Conservation (phyloP, 2,113 vertebrate genomes). For the Arvicanthis niloticus region DNA sequence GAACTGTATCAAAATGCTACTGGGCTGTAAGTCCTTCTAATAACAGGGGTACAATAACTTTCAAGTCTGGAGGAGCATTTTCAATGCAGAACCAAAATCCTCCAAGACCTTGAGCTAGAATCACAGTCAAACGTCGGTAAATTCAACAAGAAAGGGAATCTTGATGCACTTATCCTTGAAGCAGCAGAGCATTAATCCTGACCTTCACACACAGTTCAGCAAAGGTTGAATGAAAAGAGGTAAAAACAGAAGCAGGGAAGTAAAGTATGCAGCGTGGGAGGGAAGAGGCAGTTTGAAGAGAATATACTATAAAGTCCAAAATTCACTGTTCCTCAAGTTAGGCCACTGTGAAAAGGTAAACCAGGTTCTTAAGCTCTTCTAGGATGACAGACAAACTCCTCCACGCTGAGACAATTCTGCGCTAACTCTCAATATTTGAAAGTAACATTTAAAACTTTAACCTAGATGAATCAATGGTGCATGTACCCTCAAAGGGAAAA, state of each 20-base stretch:
- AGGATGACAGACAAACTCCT: slow-evolving; percentile 36
- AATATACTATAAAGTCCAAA: slow-evolving; percentile 28
- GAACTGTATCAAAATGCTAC: slow-evolving; percentile 17
- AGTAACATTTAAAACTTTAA: slow-evolving; percentile 49
- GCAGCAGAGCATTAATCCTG: background rate
- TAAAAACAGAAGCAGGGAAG: slow-evolving; percentile 40
- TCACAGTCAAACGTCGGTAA: slow-evolving; percentile 31
- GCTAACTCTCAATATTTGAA: slow-evolving; percentile 47
- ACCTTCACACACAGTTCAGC: background rate
- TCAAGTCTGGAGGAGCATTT: slow-evolving; percentile 42
- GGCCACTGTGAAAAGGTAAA: slow-evolving; percentile 48
- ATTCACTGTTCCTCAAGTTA: slow-evolving; percentile 48
- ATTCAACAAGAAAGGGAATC: slow-evolving; percentile 60
- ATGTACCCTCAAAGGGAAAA: background rate
- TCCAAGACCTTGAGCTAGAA: background rate
- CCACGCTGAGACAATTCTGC: background rate
- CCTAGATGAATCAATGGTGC: slow-evolving; percentile 36
- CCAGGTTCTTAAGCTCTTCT: slow-evolving; percentile 47
- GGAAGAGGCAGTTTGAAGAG: slow-evolving; percentile 4
- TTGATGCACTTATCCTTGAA: slow-evolving; percentile 25
- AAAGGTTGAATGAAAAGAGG: slow-evolving; percentile 33
- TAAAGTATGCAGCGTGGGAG: background rate
- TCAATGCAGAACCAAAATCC: slow-evolving; percentile 45
- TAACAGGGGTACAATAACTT: background rate
- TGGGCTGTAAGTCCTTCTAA: slow-evolving; percentile 23